A percentile compares a stretch with the other conserved stretches of the same genome.
Conservation (phyloP, 2,797 vertebrate genomes). For the Cygnus olor region DNA sequence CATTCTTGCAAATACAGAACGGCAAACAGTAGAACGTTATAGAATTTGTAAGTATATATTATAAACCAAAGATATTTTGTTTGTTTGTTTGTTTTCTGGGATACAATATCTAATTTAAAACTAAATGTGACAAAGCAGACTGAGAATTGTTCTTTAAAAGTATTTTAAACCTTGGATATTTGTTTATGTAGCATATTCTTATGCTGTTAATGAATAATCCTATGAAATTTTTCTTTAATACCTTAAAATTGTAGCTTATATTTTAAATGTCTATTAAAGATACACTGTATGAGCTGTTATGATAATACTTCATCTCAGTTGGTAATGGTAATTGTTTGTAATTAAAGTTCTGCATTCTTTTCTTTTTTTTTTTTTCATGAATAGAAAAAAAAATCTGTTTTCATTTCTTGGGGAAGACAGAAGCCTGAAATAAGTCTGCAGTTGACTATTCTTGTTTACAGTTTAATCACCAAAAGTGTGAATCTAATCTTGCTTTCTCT, state of each 20-base stretch:
- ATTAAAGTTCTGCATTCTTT: neutral
- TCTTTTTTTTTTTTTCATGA: neutral
- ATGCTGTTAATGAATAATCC: neutral
- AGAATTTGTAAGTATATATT: neutral
- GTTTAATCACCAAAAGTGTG: neutral
- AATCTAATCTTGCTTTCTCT: neutral
- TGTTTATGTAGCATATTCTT: neutral
- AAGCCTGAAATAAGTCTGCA: neutral
- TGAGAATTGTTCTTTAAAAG: neutral
- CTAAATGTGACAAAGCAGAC: neutral
- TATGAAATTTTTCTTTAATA: neutral
- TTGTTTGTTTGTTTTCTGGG: neutral
- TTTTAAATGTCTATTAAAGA: neutral
- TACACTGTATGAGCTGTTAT: neutral
- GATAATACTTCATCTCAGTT: neutral
- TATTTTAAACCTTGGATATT: neutral
- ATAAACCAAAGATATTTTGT: neutral
- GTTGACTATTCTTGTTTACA: neutral
- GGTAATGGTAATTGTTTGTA: neutral
- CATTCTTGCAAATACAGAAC: neutral
- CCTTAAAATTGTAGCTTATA: neutral
- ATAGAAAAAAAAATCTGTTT: neutral
- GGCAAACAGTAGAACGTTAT: neutral
- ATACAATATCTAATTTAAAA: neutral
- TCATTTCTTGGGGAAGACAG: neutral